Base-by-base conservation (phyloP, 2,797 vertebrate genomes). In the Miichthys miiuy region DNA sequence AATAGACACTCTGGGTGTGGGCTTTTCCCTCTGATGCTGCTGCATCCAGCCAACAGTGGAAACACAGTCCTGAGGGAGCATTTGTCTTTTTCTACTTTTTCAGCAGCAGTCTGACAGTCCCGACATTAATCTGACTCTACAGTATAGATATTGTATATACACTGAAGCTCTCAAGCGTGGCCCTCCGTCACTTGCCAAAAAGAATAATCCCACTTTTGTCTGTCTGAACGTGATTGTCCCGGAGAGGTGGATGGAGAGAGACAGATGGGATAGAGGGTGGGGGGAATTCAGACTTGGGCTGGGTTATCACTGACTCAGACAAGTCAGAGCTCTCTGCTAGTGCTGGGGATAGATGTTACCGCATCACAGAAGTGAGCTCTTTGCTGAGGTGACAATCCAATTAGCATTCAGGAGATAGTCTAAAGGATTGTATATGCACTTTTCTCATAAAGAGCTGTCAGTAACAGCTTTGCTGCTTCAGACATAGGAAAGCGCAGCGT, bases 1-100 rank as follows among this genome's bases (percentile, higher is more conserved):
- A 84, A 81, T 89, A 89, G 85, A 84, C 58, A 42, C 73, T 82
- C 70, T 82, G 87, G 87, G 87, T 89, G 90, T 83, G 73, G 80
- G 72, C 76, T 80, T 85, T 63, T 83, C 56, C 44, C 54, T 78
- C 64, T 77, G 76, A 80, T 80, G 73, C 82, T 81, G 58, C 81
- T 87, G 83, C 69, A 79, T 76, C 68, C 72, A 86, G 79, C 63
- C 81, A 86, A 80, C 75, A 82, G 80, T 46, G 67, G 80, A 66
- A 77, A 62, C 80, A 61, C 62, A 67, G 60, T 84, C 84, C 78
- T 79, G 44, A 20, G 83, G 75, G 82, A 88, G 58, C 68, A 56
- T 76, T 80, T 73, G 72, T 80, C 58, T 79, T 85, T 80, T 80
- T 69, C 76, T 50, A 48, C 74, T 80, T 89, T 89, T 75, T 80